Percentiles rank a stretch among this genome's conserved stretches.
These are phyloP conservation scores for Dendrocincla tyrannina DNA, from an alignment of 2,797 vertebrate genomes.

Conservation along the genomic window DNA sequence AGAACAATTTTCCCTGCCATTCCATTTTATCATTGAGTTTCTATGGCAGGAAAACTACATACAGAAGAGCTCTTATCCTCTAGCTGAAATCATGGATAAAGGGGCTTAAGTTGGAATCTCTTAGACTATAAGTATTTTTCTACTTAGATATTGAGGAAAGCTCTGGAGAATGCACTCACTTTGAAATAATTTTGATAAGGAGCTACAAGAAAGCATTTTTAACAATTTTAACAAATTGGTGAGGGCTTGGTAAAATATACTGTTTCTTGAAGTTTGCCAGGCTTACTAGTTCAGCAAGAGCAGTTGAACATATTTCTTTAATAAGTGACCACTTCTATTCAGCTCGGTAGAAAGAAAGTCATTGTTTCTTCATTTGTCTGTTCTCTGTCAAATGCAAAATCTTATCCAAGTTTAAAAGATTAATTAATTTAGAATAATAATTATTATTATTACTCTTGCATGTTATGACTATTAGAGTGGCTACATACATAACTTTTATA, in stretches of 20 bases:
- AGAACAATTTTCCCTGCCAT: background rate
- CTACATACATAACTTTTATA: background rate
- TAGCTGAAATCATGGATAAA: background rate
- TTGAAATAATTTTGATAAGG: slow-evolving; percentile 60
- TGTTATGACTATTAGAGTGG: background rate
- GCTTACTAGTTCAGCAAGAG: background rate
- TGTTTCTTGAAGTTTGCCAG: slow-evolving; percentile 1
- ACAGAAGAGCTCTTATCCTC: background rate
- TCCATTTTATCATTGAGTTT: background rate
- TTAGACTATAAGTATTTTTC: background rate
- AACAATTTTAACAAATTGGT: slow-evolving; percentile 26
- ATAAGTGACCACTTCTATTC: background rate
- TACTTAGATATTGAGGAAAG: slow-evolving; percentile 22
- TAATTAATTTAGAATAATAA: background rate
- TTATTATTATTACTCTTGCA: background rate
- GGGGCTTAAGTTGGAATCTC: background rate
- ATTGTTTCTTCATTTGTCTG: background rate
- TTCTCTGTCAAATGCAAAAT: background rate
- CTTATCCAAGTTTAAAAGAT: background rate
- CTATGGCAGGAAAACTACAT: background rate
- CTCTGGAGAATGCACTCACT: slow-evolving; percentile 11
- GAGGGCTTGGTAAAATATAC: slow-evolving; percentile 10
- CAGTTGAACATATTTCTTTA: background rate
- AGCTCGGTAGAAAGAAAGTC: background rate
- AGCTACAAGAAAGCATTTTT: slow-evolving; percentile 16